Evolutionary conservation across 1,140 invertebrate species (phyloP).

Genomic region (Drosophila grimshawi): DNA sequence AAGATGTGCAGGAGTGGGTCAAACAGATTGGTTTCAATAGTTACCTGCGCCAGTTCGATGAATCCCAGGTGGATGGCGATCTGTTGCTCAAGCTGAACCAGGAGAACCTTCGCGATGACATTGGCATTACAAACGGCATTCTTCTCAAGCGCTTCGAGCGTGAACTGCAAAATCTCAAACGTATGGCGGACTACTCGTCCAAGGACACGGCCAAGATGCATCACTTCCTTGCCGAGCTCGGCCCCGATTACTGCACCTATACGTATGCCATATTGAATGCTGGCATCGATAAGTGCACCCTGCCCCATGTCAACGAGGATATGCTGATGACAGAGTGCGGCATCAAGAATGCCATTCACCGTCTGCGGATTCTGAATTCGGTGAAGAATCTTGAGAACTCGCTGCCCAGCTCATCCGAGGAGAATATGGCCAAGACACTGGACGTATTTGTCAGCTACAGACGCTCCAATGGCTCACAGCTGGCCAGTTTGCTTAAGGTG

Average conservation of each 20-base stretch:
- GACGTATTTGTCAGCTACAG: constrained; percentile 99
- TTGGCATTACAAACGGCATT: constrained; percentile 97
- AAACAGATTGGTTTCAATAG: constrained; percentile 98
- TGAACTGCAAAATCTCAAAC: constrained; percentile 97
- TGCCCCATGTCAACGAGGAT: constrained; percentile 94
- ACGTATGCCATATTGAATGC: constrained; percentile 98
- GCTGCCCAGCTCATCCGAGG: constrained; percentile 88
- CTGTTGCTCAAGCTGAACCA: constrained; percentile 96
- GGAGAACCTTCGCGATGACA: constrained; percentile 95
- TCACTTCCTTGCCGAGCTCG: constrained; percentile 94
- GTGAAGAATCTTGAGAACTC: constrained; percentile 90
- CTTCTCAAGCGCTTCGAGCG: constrained; percentile 96
- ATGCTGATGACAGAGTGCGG: constrained; percentile 95
- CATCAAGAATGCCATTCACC: constrained; percentile 97
- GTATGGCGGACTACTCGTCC: constrained; percentile 98
- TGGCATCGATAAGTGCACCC: constrained; percentile 95
- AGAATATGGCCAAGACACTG: constrained; percentile 93
- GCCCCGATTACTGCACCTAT: constrained; percentile 97
- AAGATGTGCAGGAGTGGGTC: constrained; percentile 99
- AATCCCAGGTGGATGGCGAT: constrained; percentile 99
- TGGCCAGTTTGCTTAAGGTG: constrained; percentile 94
- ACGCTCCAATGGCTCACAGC: constrained; percentile 98
- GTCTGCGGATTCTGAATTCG: constrained; percentile 94
- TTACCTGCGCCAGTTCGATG: constrained; percentile 92
- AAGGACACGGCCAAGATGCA: constrained; percentile 96